Conservation (phyloP, 2,888 invertebrate genomes). For the Eutolmus rufibarbis region DNA sequence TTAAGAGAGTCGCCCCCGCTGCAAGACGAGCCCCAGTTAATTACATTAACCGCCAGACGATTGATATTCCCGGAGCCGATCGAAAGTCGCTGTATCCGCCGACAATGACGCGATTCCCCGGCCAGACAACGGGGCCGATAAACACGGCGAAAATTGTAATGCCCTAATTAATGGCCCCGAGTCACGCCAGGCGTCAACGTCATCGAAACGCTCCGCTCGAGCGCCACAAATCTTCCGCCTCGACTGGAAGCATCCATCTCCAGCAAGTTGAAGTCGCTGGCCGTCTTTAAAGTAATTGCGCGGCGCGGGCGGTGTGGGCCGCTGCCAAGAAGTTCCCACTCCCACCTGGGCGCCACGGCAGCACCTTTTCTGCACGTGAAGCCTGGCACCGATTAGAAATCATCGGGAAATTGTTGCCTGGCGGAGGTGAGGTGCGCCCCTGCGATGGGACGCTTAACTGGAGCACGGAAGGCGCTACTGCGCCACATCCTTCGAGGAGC, state of each 20-base stretch:
- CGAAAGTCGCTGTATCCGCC: conserved; percentile 26
- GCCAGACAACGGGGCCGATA: conserved; percentile 20
- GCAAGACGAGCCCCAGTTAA: neutral
- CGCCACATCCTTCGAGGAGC: neutral
- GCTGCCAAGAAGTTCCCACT: neutral
- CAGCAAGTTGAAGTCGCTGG: neutral
- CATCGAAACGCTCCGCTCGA: neutral
- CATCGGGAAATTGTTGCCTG: conserved; percentile 14
- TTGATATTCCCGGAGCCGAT: conserved; percentile 9
- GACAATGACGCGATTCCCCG: neutral
- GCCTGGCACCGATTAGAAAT: conserved; percentile 10
- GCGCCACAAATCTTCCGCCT: neutral
- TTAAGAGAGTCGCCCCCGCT: neutral
- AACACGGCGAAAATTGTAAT: conserved; percentile 4
- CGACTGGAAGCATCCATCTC: neutral
- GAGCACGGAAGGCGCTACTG: neutral
- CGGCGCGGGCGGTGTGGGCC: neutral
- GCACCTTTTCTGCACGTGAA: neutral
- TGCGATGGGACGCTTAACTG: neutral
- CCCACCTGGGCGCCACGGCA: neutral
- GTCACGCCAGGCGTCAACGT: conserved; percentile 28
- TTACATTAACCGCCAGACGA: conserved; percentile 31
- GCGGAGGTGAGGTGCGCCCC: neutral
- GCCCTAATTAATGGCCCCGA: conserved; percentile 29
- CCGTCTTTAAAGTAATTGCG: conserved; percentile 29